These are phyloP conservation scores for Araneus ventricosus DNA, from an alignment of 1,140 invertebrate genomes.

Conservation along the genomic window DNA sequence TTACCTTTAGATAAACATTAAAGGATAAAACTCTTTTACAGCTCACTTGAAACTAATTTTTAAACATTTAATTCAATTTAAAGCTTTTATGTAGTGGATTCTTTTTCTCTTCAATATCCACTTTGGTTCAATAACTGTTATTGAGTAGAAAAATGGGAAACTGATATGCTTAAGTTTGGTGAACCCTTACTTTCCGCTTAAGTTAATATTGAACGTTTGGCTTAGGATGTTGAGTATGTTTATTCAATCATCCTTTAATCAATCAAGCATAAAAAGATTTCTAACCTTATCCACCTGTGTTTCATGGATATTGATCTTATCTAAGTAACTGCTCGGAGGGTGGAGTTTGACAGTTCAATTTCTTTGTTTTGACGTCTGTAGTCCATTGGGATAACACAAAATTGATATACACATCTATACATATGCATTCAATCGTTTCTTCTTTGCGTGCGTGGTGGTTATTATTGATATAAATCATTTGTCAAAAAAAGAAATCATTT, in stretches of 20 bases:
- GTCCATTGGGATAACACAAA: background rate
- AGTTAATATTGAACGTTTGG: background rate
- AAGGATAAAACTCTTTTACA: too few relatives aligned
- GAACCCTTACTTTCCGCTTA: background rate
- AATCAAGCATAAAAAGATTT: conserved; percentile 13
- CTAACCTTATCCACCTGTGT: background rate
- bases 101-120: background rate
- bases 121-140: background rate
- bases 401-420: background rate
- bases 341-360: conserved; percentile 11
- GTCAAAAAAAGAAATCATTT: background rate
- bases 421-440: background rate
- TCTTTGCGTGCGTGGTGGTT: background rate
- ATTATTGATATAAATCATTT: conserved; percentile 1
- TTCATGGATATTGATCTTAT: conserved; percentile 13
- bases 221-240: background rate
- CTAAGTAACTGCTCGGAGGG: background rate
- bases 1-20: too few relatives aligned
- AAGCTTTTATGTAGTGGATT: background rate
- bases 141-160: background rate
- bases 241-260: conserved; percentile 6
- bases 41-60: too few relatives aligned
- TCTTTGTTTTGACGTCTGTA: conserved; percentile 8
- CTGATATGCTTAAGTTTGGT: background rate
- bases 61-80: background rate